These are phyloP conservation scores for Plectropomus leopardus DNA, from an alignment of 2,113 vertebrate genomes.

Conservation along the genomic window DNA sequence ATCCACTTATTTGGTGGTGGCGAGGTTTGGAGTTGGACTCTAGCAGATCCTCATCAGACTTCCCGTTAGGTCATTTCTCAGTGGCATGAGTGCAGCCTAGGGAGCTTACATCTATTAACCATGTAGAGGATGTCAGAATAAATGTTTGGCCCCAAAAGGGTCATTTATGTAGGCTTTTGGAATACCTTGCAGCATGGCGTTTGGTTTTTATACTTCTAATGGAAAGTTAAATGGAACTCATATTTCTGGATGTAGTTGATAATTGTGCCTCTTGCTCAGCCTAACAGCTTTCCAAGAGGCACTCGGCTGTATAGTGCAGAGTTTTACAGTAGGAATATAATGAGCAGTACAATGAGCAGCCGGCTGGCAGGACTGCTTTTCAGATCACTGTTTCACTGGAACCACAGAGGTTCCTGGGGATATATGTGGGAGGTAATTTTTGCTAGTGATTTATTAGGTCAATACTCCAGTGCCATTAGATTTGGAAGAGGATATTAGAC, in stretches of 20 bases:
- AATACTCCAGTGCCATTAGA: slow-evolving; percentile 3
- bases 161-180: background rate
- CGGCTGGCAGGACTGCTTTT: background rate
- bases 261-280: background rate
- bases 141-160: background rate
- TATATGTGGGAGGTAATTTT: slow-evolving; percentile 20
- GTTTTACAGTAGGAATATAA: slow-evolving; percentile 18
- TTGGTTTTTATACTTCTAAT: background rate
- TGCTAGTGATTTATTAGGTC: slow-evolving; percentile 33
- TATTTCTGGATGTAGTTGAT: background rate
- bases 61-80: slow-evolving; percentile 71
- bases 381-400: slow-evolving; percentile 11
- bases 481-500: background rate
- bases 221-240: background rate
- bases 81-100: slow-evolving; percentile 38
- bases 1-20: slow-evolving; percentile 74
- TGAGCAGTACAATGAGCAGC: slow-evolving; percentile 24
- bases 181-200: background rate
- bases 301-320: background rate
- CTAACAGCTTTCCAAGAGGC: slow-evolving; percentile 2
- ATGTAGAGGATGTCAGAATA: slow-evolving; percentile 12
- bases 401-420: slow-evolving; percentile 20
- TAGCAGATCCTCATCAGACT: slow-evolving; percentile 70
- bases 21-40: slow-evolving; percentile 56
- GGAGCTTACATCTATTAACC: slow-evolving; percentile 30